These are phyloP conservation scores for Chloroclystis v-ata DNA, from an alignment of 2,888 invertebrate species.

Conservation along the genomic window DNA sequence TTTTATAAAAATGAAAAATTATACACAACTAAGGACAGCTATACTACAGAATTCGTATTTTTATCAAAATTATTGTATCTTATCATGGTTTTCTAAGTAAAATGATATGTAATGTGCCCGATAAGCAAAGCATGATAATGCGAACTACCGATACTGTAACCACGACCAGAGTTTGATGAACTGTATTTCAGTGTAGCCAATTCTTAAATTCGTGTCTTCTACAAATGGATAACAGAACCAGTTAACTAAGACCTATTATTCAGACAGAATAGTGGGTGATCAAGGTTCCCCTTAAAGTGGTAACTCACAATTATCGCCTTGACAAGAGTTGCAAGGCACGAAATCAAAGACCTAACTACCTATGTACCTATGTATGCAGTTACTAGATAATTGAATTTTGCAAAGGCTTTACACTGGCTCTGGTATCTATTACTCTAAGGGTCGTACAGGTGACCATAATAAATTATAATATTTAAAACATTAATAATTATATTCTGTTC, in stretches of 20 bases:
- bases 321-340: neutral
- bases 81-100: constrained; percentile 25
- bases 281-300: too few species aligned
- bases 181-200: neutral
- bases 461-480: too few species aligned
- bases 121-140: neutral
- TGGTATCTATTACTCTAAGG: too few species aligned
- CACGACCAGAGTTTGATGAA: neutral
- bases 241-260: too few species aligned
- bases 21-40: constrained; percentile 1
- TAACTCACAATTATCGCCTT: neutral
- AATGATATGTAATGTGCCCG: constrained; percentile 11
- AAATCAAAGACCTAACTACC: too few species aligned
- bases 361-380: too few species aligned
- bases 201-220: neutral
- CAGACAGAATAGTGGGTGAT: too few species aligned
- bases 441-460: too few species aligned
- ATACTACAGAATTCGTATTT: constrained; percentile 9
- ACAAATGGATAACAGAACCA: too few species aligned
- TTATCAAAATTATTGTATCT: constrained; percentile 27
- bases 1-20: neutral
- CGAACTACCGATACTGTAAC: neutral
- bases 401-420: too few species aligned
- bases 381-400: too few species aligned
- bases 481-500: too few species aligned